Conservation (phyloP, 2,888 invertebrate species). For the Oscheius sp. region DNA sequence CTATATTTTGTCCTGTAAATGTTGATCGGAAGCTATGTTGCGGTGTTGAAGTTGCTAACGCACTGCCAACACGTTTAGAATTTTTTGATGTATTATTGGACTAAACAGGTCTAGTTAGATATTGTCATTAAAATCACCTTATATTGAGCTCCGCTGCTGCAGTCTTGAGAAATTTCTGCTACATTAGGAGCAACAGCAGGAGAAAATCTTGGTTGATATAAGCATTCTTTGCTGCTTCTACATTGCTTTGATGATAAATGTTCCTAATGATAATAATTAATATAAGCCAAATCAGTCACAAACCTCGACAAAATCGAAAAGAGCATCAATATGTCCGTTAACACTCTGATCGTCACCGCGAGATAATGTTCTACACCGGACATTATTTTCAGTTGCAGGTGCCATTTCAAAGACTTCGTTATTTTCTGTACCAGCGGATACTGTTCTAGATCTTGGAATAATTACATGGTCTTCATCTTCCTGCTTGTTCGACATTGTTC, state of each 20-base stretch:
- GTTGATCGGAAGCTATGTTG: constrained; percentile 32
- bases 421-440: neutral
- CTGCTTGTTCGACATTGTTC: too few relatives aligned
- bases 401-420: too few relatives aligned
- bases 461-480: too few relatives aligned
- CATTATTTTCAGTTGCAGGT: too few relatives aligned
- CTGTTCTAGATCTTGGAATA: neutral
- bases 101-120: neutral
- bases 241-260: constrained; percentile 2
- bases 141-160: constrained; percentile 22
- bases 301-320: constrained; percentile 49
- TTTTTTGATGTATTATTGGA: neutral
- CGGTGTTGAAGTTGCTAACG: constrained; percentile 48
- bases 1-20: neutral
- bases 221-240: neutral
- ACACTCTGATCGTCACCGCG: constrained; percentile 22
- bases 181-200: constrained; percentile 36
- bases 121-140: neutral
- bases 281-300: neutral
- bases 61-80: constrained; percentile 33
- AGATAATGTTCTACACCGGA: constrained; percentile 6
- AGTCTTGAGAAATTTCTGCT: constrained; percentile 30
- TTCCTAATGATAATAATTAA: neutral
- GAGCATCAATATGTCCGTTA: constrained; percentile 39
- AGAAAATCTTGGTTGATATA: constrained; percentile 28